These are phyloP conservation scores for Columba janthina DNA, from an alignment of 2,113 vertebrate genomes.

Conservation along the genomic window DNA sequence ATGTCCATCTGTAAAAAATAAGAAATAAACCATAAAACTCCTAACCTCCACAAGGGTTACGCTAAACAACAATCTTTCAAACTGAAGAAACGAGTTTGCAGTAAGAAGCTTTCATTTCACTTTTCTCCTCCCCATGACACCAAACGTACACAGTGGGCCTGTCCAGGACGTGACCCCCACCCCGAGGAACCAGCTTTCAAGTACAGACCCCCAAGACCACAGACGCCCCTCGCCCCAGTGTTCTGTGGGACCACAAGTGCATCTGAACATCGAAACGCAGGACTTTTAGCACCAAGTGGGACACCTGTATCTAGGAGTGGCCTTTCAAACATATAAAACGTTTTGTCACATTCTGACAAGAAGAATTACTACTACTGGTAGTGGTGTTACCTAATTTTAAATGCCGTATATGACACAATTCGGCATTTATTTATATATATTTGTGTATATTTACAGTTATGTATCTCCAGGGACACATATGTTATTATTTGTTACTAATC, in stretches of 20 bases:
- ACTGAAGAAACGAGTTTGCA: not conserved
- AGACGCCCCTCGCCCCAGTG: not conserved
- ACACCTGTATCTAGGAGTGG: not conserved
- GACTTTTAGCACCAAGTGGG: not conserved
- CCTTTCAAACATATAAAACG: not conserved
- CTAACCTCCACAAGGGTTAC: not conserved
- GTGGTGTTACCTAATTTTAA: not conserved
- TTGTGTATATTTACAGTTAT: not conserved
- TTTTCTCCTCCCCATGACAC: not conserved
- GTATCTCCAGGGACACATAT: not conserved
- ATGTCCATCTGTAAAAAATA: not conserved
- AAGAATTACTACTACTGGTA: not conserved
- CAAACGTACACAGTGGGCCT: fast-evolving
- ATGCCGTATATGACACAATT: not conserved
- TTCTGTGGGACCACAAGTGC: not conserved
- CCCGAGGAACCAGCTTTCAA: not conserved
- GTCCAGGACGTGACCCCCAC: fast-evolving
- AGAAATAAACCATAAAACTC: not conserved
- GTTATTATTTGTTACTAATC: not conserved
- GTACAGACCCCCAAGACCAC: not conserved
- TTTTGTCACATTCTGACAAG: not conserved
- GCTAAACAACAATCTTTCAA: not conserved
- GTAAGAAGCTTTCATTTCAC: not conserved
- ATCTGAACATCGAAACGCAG: not conserved
- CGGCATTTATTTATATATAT: not conserved